These are phyloP conservation scores for Lytechinus pictus DNA, from an alignment of 35 echinoderm and acorn worm genomes.

Conservation along the genomic window DNA sequence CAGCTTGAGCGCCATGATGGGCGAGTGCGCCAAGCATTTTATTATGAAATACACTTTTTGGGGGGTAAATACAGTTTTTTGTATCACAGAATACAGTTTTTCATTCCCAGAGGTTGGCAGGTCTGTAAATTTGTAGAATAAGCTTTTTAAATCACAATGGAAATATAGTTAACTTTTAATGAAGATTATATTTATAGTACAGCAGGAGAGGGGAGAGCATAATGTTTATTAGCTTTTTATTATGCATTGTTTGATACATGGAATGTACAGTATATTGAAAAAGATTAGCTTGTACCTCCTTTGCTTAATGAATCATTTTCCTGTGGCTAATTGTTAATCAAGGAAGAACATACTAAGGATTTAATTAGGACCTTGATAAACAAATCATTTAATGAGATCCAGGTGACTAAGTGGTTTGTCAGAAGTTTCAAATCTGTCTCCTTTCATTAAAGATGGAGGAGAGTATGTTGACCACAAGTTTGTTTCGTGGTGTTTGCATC, in stretches of 20 bases:
- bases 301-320: neutral
- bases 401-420: neutral
- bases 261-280: neutral
- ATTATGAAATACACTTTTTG: too few relatives aligned
- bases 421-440: neutral
- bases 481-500: neutral
- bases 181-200: too few relatives aligned
- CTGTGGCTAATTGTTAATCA: neutral
- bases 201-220: too few relatives aligned
- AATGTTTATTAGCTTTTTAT: neutral
- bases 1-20: too few relatives aligned
- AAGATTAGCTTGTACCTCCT: neutral
- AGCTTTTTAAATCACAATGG: too few relatives aligned
- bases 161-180: neutral
- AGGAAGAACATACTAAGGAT: neutral
- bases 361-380: neutral
- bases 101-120: too few relatives aligned
- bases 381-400: neutral
- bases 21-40: too few relatives aligned
- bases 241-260: neutral
- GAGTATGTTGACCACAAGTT: neutral
- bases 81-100: too few relatives aligned
- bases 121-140: too few relatives aligned
- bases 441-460: neutral
- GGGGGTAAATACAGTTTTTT: too few relatives aligned